Percentiles rank a stretch among this genome's conserved stretches.
Evolutionary conservation across 1,140 invertebrate species (phyloP).

Genomic region (Trigoniulus corallinus): DNA sequence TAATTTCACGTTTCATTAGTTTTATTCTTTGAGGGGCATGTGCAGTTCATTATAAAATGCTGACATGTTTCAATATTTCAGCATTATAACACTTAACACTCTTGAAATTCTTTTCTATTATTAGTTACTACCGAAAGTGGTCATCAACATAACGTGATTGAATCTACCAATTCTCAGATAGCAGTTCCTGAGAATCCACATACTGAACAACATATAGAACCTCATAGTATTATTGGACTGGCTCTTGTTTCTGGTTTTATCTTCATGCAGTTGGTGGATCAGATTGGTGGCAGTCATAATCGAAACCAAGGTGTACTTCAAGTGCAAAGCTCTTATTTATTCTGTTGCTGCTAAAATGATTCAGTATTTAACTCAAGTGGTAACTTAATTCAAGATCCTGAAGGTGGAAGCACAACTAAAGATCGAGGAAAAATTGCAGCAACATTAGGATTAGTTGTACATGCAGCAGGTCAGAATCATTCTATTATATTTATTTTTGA

Average conservation of each 20-base stretch:
- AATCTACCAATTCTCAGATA: no score
- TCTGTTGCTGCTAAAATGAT: neutral
- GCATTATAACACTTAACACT: no score
- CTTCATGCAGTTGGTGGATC: slow-evolving; percentile 94
- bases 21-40: no score
- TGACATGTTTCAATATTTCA: no score
- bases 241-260: slow-evolving; percentile 76
- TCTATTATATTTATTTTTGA: no score
- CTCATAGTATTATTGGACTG: slow-evolving; percentile 48
- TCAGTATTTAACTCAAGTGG: neutral
- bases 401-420: slow-evolving; percentile 28
- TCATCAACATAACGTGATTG: no score
- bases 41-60: no score
- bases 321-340: neutral
- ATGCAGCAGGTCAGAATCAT: slow-evolving; percentile 54
- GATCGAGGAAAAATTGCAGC: slow-evolving; percentile 64
- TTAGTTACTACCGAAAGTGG: no score
- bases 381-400: slow-evolving; percentile 17
- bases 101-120: no score
- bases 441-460: slow-evolving; percentile 89
- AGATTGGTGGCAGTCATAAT: slow-evolving; percentile 33
- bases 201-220: slow-evolving; percentile 23
- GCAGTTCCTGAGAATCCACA: neutral
- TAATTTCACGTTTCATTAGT: no score
- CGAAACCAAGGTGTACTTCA: slow-evolving; percentile 17